phyloP scores from a whole-genome alignment of 2,113 vertebrate genomes.

The Mesoclemmys tuberculata region DNA sequence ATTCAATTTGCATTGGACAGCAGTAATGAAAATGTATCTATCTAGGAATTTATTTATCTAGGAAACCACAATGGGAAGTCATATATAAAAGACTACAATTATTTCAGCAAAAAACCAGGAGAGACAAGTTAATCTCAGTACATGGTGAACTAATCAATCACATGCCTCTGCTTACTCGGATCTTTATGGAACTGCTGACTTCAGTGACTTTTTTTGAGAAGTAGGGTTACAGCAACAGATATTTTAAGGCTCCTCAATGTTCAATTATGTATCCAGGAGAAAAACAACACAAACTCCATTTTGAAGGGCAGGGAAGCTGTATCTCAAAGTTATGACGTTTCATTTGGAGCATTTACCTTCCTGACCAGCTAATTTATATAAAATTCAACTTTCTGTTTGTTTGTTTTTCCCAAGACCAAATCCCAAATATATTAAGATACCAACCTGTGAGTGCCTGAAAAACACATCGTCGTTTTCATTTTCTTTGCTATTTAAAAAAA shows the following conservation, averaged over 20 bases:
- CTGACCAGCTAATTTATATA: not conserved
- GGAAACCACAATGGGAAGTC: not conserved
- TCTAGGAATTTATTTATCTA: too few species aligned
- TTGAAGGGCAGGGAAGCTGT: not conserved
- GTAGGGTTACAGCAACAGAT: not conserved
- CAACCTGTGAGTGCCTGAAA: constrained; percentile 73
- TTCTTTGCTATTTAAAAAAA: constrained; percentile 76
- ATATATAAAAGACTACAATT: not conserved
- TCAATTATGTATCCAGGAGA: not conserved
- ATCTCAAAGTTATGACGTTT: not conserved
- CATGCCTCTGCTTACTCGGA: not conserved
- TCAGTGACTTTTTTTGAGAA: constrained; percentile 6
- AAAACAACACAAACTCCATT: not conserved
- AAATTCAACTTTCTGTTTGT: not conserved
- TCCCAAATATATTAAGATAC: constrained; percentile 34
- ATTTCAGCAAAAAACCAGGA: constrained; percentile 19
- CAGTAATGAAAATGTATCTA: not conserved
- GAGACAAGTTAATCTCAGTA: not conserved
- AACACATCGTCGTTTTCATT: constrained; percentile 66
- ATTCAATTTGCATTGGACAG: not conserved
- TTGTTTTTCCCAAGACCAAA: not conserved
- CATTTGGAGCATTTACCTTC: not conserved
- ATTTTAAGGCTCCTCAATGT: not conserved
- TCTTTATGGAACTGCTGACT: constrained; percentile 25
- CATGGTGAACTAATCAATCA: not conserved